Evolutionary conservation across 2,888 invertebrate genomes (phyloP).

Genomic region (Anorthoa munda): DNA sequence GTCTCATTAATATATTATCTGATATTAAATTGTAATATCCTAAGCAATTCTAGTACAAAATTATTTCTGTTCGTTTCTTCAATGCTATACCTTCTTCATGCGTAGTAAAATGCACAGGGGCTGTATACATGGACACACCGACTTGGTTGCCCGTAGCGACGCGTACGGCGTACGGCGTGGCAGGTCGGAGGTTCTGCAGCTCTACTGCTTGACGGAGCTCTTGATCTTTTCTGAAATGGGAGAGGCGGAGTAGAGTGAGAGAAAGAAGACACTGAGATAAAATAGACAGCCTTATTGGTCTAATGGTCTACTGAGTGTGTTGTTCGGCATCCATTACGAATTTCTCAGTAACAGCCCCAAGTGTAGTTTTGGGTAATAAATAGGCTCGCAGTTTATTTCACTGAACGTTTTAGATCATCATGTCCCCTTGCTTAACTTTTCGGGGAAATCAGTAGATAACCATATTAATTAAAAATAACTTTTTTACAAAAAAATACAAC

Average conservation of each 20-base stretch:
- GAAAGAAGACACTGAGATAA: neutral
- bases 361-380: no score
- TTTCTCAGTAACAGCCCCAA: no score
- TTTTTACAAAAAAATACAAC: no score
- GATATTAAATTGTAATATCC: no score
- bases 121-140: conserved; percentile 84
- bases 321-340: neutral
- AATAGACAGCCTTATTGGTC: neutral
- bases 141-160: conserved; percentile 88
- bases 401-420: no score
- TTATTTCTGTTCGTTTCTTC: neutral
- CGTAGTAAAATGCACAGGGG: conserved; percentile 86
- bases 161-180: conserved; percentile 83
- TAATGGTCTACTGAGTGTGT: neutral
- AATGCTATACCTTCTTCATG: conserved; percentile 84
- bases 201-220: conserved; percentile 83
- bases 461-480: no score
- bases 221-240: conserved; percentile 79
- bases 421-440: no score
- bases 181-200: conserved; percentile 83
- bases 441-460: no score
- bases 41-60: no score
- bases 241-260: neutral
- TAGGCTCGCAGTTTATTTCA: no score
- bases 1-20: no score